These are phyloP conservation scores for Corvus moneduloides DNA, from an alignment of 2,113 vertebrate genomes.

Conservation along the genomic window DNA sequence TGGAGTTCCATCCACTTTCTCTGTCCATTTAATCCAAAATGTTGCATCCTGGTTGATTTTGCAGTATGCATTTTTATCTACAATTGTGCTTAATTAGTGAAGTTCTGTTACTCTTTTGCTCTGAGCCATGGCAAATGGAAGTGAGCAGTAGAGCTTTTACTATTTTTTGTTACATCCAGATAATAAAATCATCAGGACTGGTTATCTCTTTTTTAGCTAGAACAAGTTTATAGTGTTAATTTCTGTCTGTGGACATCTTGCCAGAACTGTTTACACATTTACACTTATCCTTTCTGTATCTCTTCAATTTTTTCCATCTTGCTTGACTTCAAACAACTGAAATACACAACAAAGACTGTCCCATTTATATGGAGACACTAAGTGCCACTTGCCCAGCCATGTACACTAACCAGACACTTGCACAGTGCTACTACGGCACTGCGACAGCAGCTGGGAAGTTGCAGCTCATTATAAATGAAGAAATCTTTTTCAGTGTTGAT, in stretches of 20 bases:
- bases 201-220: background rate
- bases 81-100: background rate
- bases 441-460: background rate
- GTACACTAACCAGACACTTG: background rate
- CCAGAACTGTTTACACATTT: constrained; percentile 2
- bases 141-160: background rate
- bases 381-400: background rate
- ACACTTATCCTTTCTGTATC: background rate
- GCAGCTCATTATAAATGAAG: background rate
- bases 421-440: background rate
- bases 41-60: background rate
- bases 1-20: background rate
- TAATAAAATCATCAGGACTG: background rate
- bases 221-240: background rate
- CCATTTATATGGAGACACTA: background rate
- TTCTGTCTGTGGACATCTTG: background rate
- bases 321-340: background rate
- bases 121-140: background rate
- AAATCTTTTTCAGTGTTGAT: background rate
- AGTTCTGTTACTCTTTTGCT: background rate
- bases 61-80: background rate
- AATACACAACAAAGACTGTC: background rate
- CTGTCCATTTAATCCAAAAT: background rate
- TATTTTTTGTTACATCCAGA: background rate
- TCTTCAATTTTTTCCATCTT: background rate